Conservation (phyloP, 2,797 vertebrate species). For the Tachyglossus aculeatus region DNA sequence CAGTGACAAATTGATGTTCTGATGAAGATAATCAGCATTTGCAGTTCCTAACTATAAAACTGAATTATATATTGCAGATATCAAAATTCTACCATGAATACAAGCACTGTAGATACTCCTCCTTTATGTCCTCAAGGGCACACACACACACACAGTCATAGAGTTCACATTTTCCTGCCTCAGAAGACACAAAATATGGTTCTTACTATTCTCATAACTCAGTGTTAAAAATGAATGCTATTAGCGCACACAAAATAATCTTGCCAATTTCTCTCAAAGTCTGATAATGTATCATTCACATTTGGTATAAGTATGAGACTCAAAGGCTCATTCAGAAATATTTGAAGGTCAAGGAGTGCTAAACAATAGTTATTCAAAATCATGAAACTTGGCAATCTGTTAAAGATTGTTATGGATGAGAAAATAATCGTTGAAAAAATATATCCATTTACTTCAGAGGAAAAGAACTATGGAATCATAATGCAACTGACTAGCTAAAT, state of each 20-base stretch:
- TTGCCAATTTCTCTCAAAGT: not conserved
- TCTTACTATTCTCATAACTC: not conserved
- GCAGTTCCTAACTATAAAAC: not conserved
- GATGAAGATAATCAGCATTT: conserved; percentile 26
- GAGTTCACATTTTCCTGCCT: not conserved
- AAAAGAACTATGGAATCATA: not conserved
- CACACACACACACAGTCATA: not conserved
- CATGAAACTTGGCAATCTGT: not conserved
- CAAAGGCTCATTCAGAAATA: not conserved
- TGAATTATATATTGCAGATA: not conserved
- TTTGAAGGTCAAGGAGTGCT: not conserved
- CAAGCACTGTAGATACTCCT: not conserved
- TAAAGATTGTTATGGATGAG: not conserved
- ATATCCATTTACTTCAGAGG: not conserved
- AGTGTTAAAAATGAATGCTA: not conserved
- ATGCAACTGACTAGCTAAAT: not conserved
- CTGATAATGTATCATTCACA: not conserved
- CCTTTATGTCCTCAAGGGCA: too few species aligned
- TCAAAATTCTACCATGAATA: not conserved
- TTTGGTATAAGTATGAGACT: not conserved
- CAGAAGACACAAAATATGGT: not conserved
- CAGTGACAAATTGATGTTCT: conserved; percentile 43
- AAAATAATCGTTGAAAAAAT: not conserved
- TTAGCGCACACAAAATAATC: not conserved
- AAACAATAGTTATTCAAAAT: conserved; percentile 1